Percentiles rank a stretch among this genome's conserved stretches.
These are phyloP conservation scores for Eupsilia transversa DNA, from an alignment of 2,888 invertebrate genomes.

Conservation along the genomic window DNA sequence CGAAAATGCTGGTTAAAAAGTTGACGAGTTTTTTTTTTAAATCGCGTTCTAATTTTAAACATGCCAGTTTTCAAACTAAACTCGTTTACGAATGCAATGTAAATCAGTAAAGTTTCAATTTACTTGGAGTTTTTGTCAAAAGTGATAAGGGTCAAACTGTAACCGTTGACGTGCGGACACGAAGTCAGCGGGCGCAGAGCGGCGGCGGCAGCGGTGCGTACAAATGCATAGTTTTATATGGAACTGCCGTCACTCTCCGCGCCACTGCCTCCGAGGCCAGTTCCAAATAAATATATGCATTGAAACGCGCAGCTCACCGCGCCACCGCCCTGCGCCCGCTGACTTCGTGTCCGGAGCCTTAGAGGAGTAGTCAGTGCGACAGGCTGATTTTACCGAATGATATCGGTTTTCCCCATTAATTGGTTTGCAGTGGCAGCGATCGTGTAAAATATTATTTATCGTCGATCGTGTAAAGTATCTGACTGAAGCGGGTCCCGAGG, in stretches of 20 bases:
- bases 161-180: neutral
- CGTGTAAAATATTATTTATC: constrained; percentile 32
- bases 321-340: too few species aligned
- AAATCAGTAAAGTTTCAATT: neutral
- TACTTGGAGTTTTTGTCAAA: neutral
- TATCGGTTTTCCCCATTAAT: constrained; percentile 24
- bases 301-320: too few species aligned
- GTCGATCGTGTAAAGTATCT: constrained; percentile 9
- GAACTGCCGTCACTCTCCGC: too few species aligned
- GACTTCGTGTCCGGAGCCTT: too few species aligned
- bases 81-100: neutral
- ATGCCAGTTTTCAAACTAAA: neutral
- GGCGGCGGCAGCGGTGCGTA: too few species aligned
- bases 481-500: neutral
- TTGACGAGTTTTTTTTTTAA: too few species aligned
- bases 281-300: too few species aligned
- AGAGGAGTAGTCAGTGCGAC: constrained; percentile 3
- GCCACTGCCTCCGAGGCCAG: too few species aligned
- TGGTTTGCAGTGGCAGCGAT: neutral
- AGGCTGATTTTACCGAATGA: neutral
- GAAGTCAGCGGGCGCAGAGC: too few species aligned
- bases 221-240: too few species aligned
- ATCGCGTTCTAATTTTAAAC: neutral
- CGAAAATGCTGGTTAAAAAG: accelerated
- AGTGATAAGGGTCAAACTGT: neutral